Evolutionary conservation across 2,888 invertebrate species (phyloP).

Genomic region (Baccha elongata): DNA sequence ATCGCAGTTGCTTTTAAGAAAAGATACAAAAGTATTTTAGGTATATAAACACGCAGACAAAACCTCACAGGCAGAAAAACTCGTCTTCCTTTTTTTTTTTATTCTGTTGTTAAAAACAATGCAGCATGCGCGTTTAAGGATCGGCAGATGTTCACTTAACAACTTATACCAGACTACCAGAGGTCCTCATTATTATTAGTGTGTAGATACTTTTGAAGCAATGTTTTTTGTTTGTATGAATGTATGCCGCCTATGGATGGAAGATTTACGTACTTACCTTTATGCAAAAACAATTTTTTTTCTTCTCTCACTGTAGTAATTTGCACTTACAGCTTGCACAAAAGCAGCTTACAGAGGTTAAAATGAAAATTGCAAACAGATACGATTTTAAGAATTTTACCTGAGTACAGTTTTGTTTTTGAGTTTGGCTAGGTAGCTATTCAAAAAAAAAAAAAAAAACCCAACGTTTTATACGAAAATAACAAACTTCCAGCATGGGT

Average conservation of each 20-base stretch:
- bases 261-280: neutral
- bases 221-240: conserved; percentile 3
- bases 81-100: conserved; percentile 4
- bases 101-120: conserved; percentile 46
- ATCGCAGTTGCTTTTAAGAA: conserved; percentile 45
- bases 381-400: conserved; percentile 29
- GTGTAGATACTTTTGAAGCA: conserved; percentile 4
- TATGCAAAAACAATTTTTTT: neutral
- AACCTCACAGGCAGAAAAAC: conserved; percentile 27
- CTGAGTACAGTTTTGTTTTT: conserved; percentile 14
- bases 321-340: conserved; percentile 56
- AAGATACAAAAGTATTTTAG: conserved; percentile 32
- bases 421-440: too few relatives aligned
- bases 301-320: neutral
- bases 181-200: conserved; percentile 58
- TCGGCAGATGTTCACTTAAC: conserved; percentile 60
- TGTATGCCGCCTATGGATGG: neutral
- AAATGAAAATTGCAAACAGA: conserved; percentile 48
- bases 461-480: too few relatives aligned
- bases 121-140: conserved; percentile 58
- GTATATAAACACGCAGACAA: conserved; percentile 31
- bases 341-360: conserved; percentile 56
- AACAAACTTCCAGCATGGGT: too few relatives aligned
- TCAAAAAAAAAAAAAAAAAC: too few relatives aligned
- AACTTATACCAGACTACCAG: conserved; percentile 19